phyloP scores from a whole-genome alignment of 2,113 vertebrate species.

The Indri indri region DNA sequence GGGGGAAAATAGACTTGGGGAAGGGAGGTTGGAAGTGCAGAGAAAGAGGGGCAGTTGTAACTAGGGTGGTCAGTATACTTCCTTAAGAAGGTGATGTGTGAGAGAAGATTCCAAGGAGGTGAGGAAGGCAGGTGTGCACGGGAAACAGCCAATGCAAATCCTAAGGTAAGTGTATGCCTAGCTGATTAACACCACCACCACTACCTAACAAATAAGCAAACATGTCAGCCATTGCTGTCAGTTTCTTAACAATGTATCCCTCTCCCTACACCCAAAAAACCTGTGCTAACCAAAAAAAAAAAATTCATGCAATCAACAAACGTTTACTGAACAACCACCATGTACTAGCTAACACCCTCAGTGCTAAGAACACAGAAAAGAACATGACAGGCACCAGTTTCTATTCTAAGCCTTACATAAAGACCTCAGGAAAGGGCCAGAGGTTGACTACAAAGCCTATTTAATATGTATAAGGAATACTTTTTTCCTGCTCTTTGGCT shows the following conservation, averaged over 20 bases:
- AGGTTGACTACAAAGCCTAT: background rate
- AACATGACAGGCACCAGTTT: background rate
- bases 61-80: background rate
- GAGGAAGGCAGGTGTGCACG: background rate
- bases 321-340: background rate
- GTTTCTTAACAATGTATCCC: background rate
- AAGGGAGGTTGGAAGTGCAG: background rate
- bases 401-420: background rate
- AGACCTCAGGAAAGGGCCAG: background rate
- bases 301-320: background rate
- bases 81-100: background rate
- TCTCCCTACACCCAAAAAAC: background rate
- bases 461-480: background rate
- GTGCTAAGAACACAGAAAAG: background rate
- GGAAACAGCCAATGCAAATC: background rate
- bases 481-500: background rate
- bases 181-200: background rate
- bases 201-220: constrained; percentile 22
- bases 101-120: background rate
- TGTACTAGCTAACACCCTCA: background rate
- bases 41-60: background rate
- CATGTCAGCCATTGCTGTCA: background rate
- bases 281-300: background rate
- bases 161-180: background rate
- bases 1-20: background rate